A percentile compares a stretch with the other conserved stretches of the same genome.
These are phyloP conservation scores for Plodia interpunctella DNA, from an alignment of 1,140 invertebrate genomes.

Conservation along the genomic window DNA sequence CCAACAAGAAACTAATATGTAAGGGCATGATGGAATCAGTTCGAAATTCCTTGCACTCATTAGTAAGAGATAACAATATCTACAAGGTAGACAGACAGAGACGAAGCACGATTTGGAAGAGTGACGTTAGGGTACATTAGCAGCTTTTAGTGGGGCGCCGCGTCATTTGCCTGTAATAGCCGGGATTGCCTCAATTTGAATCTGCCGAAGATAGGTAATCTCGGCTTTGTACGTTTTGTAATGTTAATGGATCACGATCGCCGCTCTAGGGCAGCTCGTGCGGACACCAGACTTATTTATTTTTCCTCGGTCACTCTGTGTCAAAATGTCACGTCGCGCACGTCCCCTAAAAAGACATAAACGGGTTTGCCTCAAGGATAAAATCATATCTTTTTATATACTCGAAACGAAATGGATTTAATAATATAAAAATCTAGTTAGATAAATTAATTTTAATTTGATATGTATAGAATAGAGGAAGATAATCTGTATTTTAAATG, in stretches of 20 bases:
- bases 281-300: neutral
- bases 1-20: conserved; percentile 29
- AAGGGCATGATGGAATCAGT: conserved; percentile 39
- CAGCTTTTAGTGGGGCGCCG: conserved; percentile 43
- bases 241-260: conserved; percentile 17
- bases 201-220: conserved; percentile 26
- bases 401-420: no score
- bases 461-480: no score
- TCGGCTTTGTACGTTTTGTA: conserved; percentile 28
- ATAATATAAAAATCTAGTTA: no score
- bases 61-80: conserved; percentile 24
- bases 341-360: no score
- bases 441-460: no score
- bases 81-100: conserved; percentile 15
- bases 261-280: neutral
- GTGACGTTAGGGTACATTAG: conserved; percentile 41
- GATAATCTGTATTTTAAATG: no score
- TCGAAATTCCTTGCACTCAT: conserved; percentile 28
- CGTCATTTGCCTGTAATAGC: conserved; percentile 50
- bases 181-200: conserved; percentile 48
- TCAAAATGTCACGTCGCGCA: no score
- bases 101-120: conserved; percentile 18
- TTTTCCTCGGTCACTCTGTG: neutral
- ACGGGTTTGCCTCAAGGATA: no score
- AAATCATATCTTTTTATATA: no score